These are phyloP conservation scores for Scartelaos histophorus DNA, from an alignment of 2,113 vertebrate species.

Conservation along the genomic window DNA sequence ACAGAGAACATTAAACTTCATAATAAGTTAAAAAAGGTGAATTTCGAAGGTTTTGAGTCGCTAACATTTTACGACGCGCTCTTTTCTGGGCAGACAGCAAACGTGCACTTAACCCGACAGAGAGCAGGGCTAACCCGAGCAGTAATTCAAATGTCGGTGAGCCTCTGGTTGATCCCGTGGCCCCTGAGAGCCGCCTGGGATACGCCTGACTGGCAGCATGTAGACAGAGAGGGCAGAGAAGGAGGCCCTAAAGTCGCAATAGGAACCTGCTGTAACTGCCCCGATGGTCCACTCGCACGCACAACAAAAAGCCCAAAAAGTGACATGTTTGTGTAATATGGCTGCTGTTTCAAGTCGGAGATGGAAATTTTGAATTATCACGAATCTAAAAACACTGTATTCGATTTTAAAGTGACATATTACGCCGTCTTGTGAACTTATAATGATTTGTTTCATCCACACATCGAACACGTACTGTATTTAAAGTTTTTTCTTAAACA, in stretches of 20 bases:
- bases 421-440: too few species aligned
- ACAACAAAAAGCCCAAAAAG: background rate
- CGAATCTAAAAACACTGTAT: too few species aligned
- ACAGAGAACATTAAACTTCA: constrained; percentile 3
- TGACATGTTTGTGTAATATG: background rate
- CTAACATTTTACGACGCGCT: constrained; percentile 38
- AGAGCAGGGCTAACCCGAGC: constrained; percentile 44
- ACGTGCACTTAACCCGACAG: constrained; percentile 51
- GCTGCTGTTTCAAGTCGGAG: background rate
- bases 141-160: constrained; percentile 56
- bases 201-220: constrained; percentile 57
- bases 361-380: too few species aligned
- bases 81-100: constrained; percentile 45
- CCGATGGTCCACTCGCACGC: constrained; percentile 24
- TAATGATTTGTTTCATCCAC: too few species aligned
- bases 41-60: constrained; percentile 36
- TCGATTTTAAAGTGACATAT: too few species aligned
- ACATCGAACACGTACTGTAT: too few species aligned
- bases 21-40: constrained; percentile 17
- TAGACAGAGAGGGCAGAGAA: constrained; percentile 53
- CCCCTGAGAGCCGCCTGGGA: constrained; percentile 46
- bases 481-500: too few species aligned
- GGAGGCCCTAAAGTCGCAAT: constrained; percentile 46
- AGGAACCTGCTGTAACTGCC: constrained; percentile 56
- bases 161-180: constrained; percentile 40